Base-by-base conservation (phyloP, 2,797 vertebrate species). In the Manis crassicaudata region DNA sequence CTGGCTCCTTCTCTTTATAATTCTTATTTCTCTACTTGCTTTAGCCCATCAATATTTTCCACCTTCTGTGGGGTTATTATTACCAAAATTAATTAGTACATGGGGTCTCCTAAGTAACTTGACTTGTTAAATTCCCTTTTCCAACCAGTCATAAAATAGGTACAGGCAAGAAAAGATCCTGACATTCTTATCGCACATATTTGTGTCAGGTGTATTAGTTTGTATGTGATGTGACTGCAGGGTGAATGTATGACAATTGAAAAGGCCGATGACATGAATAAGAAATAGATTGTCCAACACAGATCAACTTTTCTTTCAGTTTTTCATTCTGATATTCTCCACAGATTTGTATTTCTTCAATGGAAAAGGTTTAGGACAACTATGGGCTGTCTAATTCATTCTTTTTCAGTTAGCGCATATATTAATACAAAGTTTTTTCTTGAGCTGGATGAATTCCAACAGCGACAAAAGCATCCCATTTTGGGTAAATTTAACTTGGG, bases 71-170 rank as follows among this genome's bases (percentile, higher is more conserved):
- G 67, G 50, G 92, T 92, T 96, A 96, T 93, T 97, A 96, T 96
- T 88, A 94, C 88, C 77, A 88, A 95, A 97, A 86, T 94, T 96
- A 97, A 97, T 97, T 96, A 97, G 88, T 77, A 96, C 58, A 52
- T 46, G 14, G 70, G 56, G 43, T 86, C 84, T 90, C 58, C 84
- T 88, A 90, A 81, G 73, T 92, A 81, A 81, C 21, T 81, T 75
- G 94, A 14, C 40, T 85, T 90, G 56, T 95, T 90, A 88, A 96
- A 56, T 92, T 95, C 14, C 37, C 54, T 92, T 95, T 86, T 27
- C 62, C 27, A 7, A 40, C 65, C 18, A 14, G 21, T 83, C 50
- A 21, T 89, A 94, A 67, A 4, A 35, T 18, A 77, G n/a, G 29
- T 67, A 88, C n/a, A 79, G 91, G 80, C 13, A 97, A 92, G 37